These are phyloP conservation scores for Sycobia sp. DNA, from an alignment of 1,140 invertebrate species.

Conservation along the genomic window DNA sequence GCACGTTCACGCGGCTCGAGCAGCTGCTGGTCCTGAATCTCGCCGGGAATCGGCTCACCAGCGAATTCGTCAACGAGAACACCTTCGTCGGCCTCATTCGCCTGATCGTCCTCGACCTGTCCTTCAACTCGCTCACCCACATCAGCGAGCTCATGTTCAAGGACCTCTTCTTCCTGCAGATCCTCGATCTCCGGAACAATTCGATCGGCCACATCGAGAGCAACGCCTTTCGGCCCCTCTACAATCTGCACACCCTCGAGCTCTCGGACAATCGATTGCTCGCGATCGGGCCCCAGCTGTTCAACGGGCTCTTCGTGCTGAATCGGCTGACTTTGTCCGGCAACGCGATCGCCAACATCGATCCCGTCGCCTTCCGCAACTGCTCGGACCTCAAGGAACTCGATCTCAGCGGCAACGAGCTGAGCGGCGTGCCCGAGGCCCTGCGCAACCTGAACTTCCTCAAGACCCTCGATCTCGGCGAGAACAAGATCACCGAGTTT, in stretches of 20 bases:
- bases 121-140: conserved; percentile 79
- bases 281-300: conserved; percentile 78
- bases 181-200: conserved; percentile 85
- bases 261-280: conserved; percentile 84
- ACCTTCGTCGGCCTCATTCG: conserved; percentile 84
- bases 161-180: conserved; percentile 85
- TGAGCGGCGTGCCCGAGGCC: conserved; percentile 80
- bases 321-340: conserved; percentile 84
- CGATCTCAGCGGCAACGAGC: conserved; percentile 83
- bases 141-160: conserved; percentile 86
- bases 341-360: conserved; percentile 80
- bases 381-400: conserved; percentile 89
- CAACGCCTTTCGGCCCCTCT: conserved; percentile 82
- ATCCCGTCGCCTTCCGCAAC: conserved; percentile 85
- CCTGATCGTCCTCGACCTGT: conserved; percentile 83
- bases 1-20: conserved; percentile 82
- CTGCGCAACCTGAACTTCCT: conserved; percentile 80
- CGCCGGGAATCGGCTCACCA: conserved; percentile 83
- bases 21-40: conserved; percentile 85
- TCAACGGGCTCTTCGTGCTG: conserved; percentile 83
- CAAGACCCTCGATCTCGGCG: conserved; percentile 84
- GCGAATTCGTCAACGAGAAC: conserved; percentile 79
- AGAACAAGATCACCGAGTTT: conserved; percentile 82
- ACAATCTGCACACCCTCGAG: conserved; percentile 85
- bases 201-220: conserved; percentile 84